phyloP scores from a whole-genome alignment of 2,888 invertebrate species.

The Vannuccia rotundouncinata region DNA sequence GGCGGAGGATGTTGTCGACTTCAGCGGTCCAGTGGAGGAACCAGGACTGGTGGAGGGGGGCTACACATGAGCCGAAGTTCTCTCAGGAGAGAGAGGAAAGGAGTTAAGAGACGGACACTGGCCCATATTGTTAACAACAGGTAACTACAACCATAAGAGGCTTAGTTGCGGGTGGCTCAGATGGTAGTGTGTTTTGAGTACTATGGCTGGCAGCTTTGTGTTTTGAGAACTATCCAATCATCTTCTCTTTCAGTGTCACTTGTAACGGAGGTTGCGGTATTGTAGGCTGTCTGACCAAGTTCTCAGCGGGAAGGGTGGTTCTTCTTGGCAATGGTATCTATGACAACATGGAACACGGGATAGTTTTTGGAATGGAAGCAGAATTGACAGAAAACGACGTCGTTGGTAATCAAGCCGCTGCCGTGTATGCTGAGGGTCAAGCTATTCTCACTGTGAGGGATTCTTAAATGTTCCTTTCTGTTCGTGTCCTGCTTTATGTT shows the following conservation, averaged over 20 bases:
- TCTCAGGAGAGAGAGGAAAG: background rate
- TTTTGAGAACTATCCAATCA: no score
- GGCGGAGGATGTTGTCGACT: background rate
- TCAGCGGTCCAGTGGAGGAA: background rate
- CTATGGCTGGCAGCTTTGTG: no score
- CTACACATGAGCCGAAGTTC: background rate
- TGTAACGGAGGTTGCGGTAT: conserved; percentile 47
- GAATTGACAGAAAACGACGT: conserved; percentile 47
- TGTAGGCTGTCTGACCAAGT: conserved; percentile 29
- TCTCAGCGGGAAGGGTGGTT: conserved; percentile 42
- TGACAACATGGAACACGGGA: conserved; percentile 48
- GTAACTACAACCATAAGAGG: no score
- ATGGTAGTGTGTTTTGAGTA: no score
- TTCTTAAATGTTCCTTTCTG: background rate
- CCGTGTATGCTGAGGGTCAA: background rate
- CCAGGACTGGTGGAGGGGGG: background rate
- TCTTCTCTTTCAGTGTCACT: conserved; percentile 47
- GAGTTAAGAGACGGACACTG: background rate
- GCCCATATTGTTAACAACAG: background rate
- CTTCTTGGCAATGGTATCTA: conserved; percentile 49
- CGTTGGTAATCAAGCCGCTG: conserved; percentile 44
- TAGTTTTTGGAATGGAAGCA: conserved; percentile 44
- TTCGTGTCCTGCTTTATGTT: no score
- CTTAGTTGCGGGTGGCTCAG: no score
- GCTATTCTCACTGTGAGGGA: background rate